These are phyloP conservation scores for Dioctria linearis DNA, from an alignment of 2,888 invertebrate species.

Conservation along the genomic window DNA sequence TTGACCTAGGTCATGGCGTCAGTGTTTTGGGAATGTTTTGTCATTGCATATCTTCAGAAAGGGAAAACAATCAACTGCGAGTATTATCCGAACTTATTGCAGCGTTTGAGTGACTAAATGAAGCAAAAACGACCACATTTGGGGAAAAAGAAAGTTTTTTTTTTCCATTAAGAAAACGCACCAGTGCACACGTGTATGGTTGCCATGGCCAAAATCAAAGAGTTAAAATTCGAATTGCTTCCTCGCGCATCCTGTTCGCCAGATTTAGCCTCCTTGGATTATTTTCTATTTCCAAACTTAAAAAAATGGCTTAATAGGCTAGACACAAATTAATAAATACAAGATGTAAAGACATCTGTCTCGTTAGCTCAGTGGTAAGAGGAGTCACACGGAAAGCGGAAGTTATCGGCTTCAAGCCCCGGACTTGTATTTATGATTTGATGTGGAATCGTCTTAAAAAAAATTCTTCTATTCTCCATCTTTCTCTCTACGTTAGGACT, in stretches of 20 bases:
- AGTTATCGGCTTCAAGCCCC: conserved; percentile 13
- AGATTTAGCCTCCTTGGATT: too few relatives aligned
- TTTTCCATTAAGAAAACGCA: conserved; percentile 59
- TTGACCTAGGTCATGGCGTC: too few relatives aligned
- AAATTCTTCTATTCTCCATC: too few relatives aligned
- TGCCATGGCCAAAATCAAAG: conserved; percentile 58
- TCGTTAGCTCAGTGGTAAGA: background rate
- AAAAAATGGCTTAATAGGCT: conserved; percentile 36
- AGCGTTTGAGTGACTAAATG: too few relatives aligned
- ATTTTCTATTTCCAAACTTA: conserved; percentile 29
- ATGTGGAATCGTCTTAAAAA: too few relatives aligned
- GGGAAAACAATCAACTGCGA: too few relatives aligned
- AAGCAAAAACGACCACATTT: conserved; percentile 5
- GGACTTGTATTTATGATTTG: too few relatives aligned
- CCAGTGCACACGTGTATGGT: conserved; percentile 54
- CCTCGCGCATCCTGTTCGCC: conserved; percentile 60
- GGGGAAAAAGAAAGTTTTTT: conserved; percentile 51
- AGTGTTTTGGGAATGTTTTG: too few relatives aligned
- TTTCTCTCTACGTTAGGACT: too few relatives aligned
- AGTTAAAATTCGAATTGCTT: conserved; percentile 58
- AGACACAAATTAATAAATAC: conserved; percentile 19
- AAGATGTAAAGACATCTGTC: too few relatives aligned
- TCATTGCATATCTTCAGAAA: too few relatives aligned
- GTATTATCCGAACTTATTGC: too few relatives aligned
- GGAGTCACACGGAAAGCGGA: conserved; percentile 2